phyloP scores from a whole-genome alignment of 2,113 vertebrate species.

The Aplodontia rufa region DNA sequence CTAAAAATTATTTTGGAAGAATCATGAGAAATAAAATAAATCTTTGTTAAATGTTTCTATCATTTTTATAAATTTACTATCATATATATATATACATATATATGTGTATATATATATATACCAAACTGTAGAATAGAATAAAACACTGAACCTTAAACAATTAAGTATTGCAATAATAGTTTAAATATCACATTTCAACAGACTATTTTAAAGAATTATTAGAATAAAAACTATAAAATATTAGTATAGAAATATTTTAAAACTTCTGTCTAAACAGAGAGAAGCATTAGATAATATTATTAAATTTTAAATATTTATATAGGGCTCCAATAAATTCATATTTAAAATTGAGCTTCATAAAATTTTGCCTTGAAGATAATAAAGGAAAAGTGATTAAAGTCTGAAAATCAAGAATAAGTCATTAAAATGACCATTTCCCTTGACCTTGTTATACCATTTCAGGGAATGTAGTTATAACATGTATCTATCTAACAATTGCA shows the following conservation, averaged over 20 bases:
- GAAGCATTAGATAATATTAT: not conserved
- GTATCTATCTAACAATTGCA: not conserved
- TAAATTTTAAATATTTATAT: not conserved
- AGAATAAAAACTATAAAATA: not conserved
- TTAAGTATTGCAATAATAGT: not conserved
- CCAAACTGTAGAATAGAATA: not conserved
- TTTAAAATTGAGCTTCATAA: not conserved
- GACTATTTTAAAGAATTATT: not conserved
- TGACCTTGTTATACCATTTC: not conserved
- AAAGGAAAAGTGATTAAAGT: not conserved
- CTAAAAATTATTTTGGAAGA: not conserved
- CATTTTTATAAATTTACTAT: not conserved
- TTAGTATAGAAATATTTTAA: not conserved
- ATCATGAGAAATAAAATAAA: not conserved
- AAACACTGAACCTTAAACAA: not conserved
- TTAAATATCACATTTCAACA: not conserved
- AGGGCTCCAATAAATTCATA: not conserved
- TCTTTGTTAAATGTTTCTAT: not conserved
- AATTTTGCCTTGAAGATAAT: no score
- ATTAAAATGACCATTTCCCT: not conserved
- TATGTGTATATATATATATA: not conserved
- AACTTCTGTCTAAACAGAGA: not conserved
- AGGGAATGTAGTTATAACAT: not conserved
- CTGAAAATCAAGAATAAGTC: not conserved
- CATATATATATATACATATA: not conserved